Base-by-base conservation (phyloP, 2,888 invertebrate species). In the Sympetrum striolatum region DNA sequence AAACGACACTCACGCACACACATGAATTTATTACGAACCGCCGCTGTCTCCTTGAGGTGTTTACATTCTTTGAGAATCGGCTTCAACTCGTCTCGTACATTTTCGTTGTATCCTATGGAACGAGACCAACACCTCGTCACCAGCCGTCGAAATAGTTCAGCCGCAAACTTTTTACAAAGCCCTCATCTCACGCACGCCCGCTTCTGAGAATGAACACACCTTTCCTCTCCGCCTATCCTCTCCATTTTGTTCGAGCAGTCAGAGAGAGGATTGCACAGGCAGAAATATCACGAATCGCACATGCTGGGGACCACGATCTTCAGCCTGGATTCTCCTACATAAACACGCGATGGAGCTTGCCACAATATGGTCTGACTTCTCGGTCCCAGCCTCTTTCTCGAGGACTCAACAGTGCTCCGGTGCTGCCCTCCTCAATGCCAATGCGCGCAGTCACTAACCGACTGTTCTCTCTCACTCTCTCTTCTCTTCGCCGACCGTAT, bases 401-500 rank as follows among this genome's bases (percentile, higher is more conserved):
- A 60, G 86, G 60, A 37, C 86, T 60, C 86, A 31, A 53, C 53
- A 73, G 73, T 73, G 73, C 73, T 73, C 15, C 53, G 31, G 73
- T 73, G 73, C 73, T 73, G 73, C 73, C 73, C 31, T 31, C 73
- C 31, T 73, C 73, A 73, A 73, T 73, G 73, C 86, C 58, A 60
- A 37, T 86, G 86, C 37, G 86, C 64, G 39, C 31, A 86, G 86
- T 60, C 86, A 37, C 86, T 60, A 86, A 31, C 58, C 60, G 25
- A 25, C 58, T 58, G 15, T 60, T 64, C 82, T 22, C 53, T 44
- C 39, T n/a, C 80, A 37, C 82, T 79, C 73, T 80, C 60, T 90
- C 48, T 81, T 90, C 81, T 81, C 22, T 81, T 79, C 64, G 18
- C n/a, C 80, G 73, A 81, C 90, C 73, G 35, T 60, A 53, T 90